Percentiles rank a stretch among this genome's conserved stretches.
Evolutionary conservation across 2,113 vertebrate genomes (phyloP).

Genomic region (Colossoma macropomum): DNA sequence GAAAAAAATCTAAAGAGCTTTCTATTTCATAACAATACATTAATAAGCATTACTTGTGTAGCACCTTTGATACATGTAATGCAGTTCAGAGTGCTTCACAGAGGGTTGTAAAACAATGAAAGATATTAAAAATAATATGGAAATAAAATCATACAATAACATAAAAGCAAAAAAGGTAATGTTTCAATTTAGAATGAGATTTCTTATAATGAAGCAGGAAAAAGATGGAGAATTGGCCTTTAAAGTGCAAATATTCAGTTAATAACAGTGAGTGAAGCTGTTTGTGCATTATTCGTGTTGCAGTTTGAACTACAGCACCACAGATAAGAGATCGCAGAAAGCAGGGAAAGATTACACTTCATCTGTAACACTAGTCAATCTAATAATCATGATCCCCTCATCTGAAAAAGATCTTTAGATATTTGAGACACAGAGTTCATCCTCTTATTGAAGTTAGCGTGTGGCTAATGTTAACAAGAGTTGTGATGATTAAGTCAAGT

Average conservation of each 20-base stretch:
- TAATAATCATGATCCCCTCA: background rate
- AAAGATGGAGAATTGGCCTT: background rate
- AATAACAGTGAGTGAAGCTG: background rate
- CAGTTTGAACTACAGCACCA: background rate
- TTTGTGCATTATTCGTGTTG: background rate
- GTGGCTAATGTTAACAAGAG: constrained; percentile 5
- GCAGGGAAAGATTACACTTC: background rate
- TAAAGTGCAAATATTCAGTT: background rate
- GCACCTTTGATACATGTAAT: too few relatives aligned
- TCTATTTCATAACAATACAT: too few relatives aligned
- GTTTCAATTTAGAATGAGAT: background rate
- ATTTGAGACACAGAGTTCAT: background rate
- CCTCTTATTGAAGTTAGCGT: background rate
- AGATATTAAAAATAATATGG: too few relatives aligned
- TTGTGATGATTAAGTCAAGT: constrained; percentile 18
- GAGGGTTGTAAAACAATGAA: too few relatives aligned
- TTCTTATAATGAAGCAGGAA: background rate
- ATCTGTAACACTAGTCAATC: background rate
- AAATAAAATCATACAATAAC: too few relatives aligned
- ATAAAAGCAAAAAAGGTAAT: too few relatives aligned
- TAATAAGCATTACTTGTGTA: too few relatives aligned
- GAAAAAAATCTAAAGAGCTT: too few relatives aligned
- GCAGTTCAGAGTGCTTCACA: too few relatives aligned
- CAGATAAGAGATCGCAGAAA: background rate
- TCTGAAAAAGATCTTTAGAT: background rate